Conservation (phyloP, 1,140 invertebrate genomes). For the Meloidogyne exigua region DNA sequence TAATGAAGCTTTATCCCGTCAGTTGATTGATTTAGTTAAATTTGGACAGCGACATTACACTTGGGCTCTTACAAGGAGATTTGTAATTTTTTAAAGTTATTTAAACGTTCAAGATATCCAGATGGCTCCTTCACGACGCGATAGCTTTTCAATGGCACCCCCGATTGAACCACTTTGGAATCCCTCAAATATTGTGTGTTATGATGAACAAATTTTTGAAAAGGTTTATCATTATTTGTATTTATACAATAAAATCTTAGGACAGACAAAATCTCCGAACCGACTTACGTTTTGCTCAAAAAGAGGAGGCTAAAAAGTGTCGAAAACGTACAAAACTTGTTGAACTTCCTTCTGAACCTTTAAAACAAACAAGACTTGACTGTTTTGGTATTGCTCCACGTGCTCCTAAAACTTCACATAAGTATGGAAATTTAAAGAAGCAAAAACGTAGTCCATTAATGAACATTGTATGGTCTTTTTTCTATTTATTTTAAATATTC, state of each 20-base stretch:
- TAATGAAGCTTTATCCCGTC: constrained; percentile 47
- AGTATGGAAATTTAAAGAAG: neutral
- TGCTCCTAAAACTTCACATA: constrained; percentile 21
- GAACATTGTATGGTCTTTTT: neutral
- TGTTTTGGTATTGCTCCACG: constrained; percentile 51
- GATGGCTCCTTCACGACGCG: neutral
- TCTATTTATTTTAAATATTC: neutral
- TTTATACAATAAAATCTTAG: constrained; percentile 34
- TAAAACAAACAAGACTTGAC: constrained; percentile 49
- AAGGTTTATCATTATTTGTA: constrained; percentile 30
- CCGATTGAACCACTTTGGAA: constrained; percentile 45
- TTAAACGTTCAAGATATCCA: neutral
- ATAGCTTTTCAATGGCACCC: constrained; percentile 38
- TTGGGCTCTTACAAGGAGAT: constrained; percentile 44
- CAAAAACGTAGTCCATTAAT: neutral
- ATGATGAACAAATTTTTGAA: constrained; percentile 45
- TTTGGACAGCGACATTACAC: constrained; percentile 42
- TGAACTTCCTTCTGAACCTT: constrained; percentile 18
- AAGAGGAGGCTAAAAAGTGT: constrained; percentile 38
- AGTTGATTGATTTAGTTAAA: constrained; percentile 51
- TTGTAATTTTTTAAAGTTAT: constrained; percentile 5
- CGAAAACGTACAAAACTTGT: constrained; percentile 42
- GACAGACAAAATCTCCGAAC: constrained; percentile 42
- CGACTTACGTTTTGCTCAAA: constrained; percentile 47
- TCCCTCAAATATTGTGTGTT: constrained; percentile 36